These are phyloP conservation scores for Polymixis lichenea DNA, from an alignment of 2,888 invertebrate species.

Conservation along the genomic window DNA sequence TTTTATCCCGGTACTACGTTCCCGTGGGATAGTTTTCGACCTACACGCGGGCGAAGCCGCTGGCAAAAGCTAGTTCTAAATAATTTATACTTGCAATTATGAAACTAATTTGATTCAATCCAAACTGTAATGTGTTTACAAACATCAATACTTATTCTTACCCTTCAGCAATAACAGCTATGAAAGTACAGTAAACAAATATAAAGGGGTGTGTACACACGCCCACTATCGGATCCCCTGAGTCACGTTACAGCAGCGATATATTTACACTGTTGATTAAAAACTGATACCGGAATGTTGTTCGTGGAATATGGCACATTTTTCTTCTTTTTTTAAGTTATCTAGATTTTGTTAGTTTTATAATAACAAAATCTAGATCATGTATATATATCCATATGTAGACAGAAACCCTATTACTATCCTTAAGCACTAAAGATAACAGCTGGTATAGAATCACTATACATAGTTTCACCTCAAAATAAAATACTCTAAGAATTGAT, in stretches of 20 bases:
- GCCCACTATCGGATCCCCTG: constrained; percentile 40
- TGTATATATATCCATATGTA: too few relatives aligned
- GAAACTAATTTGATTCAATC: not conserved
- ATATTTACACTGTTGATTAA: constrained; percentile 62
- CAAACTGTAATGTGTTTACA: constrained; percentile 1
- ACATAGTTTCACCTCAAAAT: too few relatives aligned
- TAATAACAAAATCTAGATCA: too few relatives aligned
- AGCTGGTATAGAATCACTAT: too few relatives aligned
- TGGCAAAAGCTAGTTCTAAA: too few relatives aligned
- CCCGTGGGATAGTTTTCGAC: too few relatives aligned
- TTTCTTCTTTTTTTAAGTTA: constrained; percentile 1
- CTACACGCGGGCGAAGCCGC: too few relatives aligned
- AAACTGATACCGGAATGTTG: constrained; percentile 48
- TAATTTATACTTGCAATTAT: too few relatives aligned
- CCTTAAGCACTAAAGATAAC: too few relatives aligned
- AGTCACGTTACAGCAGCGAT: constrained; percentile 34
- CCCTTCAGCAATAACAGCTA: not conserved
- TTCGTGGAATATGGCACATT: constrained; percentile 2
- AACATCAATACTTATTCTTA: constrained; percentile 17
- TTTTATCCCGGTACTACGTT: too few relatives aligned
- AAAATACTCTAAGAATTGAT: too few relatives aligned
- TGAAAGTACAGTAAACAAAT: constrained; percentile 38
- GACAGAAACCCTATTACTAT: too few relatives aligned
- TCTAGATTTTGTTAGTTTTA: constrained; percentile 6
- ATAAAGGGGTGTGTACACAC: constrained; percentile 24